Base-by-base conservation (phyloP, 1,140 invertebrate species). In the Druon quercuslanigerum region DNA sequence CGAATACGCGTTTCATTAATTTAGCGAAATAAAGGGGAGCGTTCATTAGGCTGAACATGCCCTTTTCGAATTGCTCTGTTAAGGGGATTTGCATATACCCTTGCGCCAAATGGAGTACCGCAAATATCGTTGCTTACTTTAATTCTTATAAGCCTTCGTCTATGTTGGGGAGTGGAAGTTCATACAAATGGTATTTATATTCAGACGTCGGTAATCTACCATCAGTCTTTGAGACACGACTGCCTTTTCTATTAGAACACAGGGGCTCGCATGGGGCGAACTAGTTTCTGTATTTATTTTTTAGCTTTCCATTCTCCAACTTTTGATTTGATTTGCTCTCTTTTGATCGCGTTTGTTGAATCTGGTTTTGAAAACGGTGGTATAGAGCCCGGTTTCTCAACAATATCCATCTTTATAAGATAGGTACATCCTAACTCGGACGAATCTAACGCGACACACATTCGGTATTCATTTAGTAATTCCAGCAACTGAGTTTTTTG, bases 361-460 rank as follows among this genome's bases (percentile, higher is more conserved):
- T 33, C 40, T 5, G 57, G 57, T 40, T 60, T 60, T 6, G 57
- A 20, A 33, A 60, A 8, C 12, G 57, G 57, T 5, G 20, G 57
- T 4, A 16, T 25, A 2, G 57, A 13, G 3, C 20, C 57, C 5
- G 57, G 57, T 33, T 60, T 60, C 16, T 60, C 57, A 14, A 13
- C 57, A 14, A 60, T 60, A 40, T 60, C 57, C 57, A 60, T 60
- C 14, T 60, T 11, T 6, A 81, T 25, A 4, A 66, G 14, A 25
- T 76, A 1, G 0, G 77, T 81, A 70, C 80, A 81, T 2, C 77
- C 77, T n/a, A 79, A 46, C 60, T 81, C 75, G 9, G 14, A n/a
- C 9, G 72, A n/a, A 19, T 72, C 66, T 71, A 46, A 20, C 13
- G 80, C 75, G 13, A 74, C 73, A 73, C 78, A 79, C 50, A 73